A percentile compares a stretch with the other conserved stretches of the same genome.
Evolutionary conservation across 2,888 invertebrate genomes (phyloP).

Genomic region (Xanthostigma xanthostigma): DNA sequence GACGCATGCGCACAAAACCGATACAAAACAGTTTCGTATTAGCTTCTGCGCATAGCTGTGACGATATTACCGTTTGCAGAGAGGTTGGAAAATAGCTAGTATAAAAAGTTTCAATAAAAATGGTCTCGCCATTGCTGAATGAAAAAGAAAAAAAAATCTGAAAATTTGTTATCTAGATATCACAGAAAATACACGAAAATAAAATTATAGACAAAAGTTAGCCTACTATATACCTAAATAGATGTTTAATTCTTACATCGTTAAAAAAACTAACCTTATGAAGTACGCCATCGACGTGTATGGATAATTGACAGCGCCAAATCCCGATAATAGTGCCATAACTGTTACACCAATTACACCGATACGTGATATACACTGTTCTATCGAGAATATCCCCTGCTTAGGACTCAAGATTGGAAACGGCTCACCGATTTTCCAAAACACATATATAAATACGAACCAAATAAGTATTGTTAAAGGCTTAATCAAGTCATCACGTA

Average conservation of each 20-base stretch:
- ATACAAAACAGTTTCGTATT: too few relatives aligned
- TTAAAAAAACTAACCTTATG: conserved; percentile 47
- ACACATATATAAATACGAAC: conserved; percentile 84
- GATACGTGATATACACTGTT: conserved; percentile 86
- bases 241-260: conserved; percentile 1
- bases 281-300: conserved; percentile 98
- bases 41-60: too few relatives aligned
- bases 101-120: too few relatives aligned
- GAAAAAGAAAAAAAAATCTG: too few relatives aligned
- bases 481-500: conserved; percentile 58
- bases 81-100: too few relatives aligned
- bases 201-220: too few relatives aligned
- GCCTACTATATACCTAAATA: neutral
- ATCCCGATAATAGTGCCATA: conserved; percentile 96
- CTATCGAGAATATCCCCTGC: conserved; percentile 82
- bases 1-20: too few relatives aligned
- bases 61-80: too few relatives aligned
- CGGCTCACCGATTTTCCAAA: conserved; percentile 99
- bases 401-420: conserved; percentile 95
- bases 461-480: conserved; percentile 73
- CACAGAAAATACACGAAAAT: too few relatives aligned
- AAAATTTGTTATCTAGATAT: too few relatives aligned
- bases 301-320: conserved; percentile 99
- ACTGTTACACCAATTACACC: conserved; percentile 98
- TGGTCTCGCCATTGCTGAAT: too few relatives aligned